A percentile compares a stretch with the other conserved stretches of the same genome.
These are phyloP conservation scores for Drosophila littoralis DNA, from an alignment of 1,140 invertebrate species.

Conservation along the genomic window DNA sequence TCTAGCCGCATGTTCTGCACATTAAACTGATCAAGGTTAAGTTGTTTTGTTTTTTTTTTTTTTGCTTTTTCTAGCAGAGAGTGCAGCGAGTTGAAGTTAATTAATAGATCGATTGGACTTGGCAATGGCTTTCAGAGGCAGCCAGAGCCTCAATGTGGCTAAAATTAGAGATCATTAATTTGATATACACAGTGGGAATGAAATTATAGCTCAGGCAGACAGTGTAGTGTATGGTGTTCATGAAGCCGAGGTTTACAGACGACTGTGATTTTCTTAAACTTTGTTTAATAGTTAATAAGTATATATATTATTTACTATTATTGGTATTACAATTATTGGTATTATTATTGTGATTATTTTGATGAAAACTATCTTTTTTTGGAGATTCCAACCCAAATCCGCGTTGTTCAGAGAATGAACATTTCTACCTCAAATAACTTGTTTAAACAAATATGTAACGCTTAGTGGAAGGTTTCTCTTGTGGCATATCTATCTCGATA, in stretches of 20 bases:
- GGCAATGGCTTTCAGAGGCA: neutral
- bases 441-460: no score
- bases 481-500: no score
- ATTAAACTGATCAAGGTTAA: slow-evolving; percentile 28
- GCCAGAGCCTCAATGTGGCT: slow-evolving; percentile 1
- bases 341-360: no score
- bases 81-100: neutral
- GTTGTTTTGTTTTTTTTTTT: neutral
- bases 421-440: no score
- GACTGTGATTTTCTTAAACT: no score
- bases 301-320: no score
- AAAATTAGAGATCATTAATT: slow-evolving; percentile 12
- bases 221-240: neutral
- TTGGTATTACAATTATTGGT: no score
- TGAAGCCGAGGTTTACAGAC: neutral
- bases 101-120: slow-evolving; percentile 12
- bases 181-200: neutral
- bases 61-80: neutral
- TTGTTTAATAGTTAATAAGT: no score
- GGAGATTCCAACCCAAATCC: no score
- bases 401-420: no score
- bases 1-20: slow-evolving; percentile 10
- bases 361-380: no score
- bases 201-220: neutral
- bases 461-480: no score